These are phyloP conservation scores for Hipparchia sbordonii DNA, from an alignment of 2,888 invertebrate species.

Conservation along the genomic window DNA sequence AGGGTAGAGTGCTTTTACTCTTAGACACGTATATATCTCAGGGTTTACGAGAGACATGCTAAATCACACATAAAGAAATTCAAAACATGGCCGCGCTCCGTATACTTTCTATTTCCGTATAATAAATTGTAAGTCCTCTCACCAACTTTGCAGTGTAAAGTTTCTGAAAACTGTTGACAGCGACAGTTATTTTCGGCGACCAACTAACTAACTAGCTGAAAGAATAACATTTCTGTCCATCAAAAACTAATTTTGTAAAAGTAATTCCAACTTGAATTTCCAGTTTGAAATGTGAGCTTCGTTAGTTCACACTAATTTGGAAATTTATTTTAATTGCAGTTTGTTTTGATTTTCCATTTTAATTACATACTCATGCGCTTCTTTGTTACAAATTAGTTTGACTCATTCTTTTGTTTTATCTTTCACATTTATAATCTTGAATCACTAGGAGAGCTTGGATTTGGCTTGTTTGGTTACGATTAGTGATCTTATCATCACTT, in stretches of 20 bases:
- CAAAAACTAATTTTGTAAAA: conserved; percentile 65
- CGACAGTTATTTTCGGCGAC: conserved; percentile 64
- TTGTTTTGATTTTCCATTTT: conserved; percentile 18
- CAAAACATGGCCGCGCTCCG: conserved; percentile 51
- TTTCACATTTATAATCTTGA: neutral
- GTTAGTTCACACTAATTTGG: conserved; percentile 40
- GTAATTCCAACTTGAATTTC: conserved; percentile 44
- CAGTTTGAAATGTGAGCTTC: conserved; percentile 45
- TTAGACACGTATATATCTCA: too few relatives aligned
- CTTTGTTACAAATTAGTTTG: neutral
- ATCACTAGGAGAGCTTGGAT: neutral
- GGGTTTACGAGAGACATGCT: conserved; percentile 52
- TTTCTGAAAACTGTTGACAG: conserved; percentile 65
- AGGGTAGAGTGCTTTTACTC: too few relatives aligned
- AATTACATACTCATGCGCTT: neutral
- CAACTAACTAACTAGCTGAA: conserved; percentile 61
- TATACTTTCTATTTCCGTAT: conserved; percentile 60
- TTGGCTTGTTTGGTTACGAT: neutral
- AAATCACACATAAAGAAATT: conserved; percentile 60
- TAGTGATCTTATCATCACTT: neutral
- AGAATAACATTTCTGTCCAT: conserved; percentile 70
- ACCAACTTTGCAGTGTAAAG: conserved; percentile 69
- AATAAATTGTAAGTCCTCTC: conserved; percentile 53
- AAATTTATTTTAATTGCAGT: conserved; percentile 23
- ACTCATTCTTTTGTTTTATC: conserved; percentile 1